Evolutionary conservation across 2,113 vertebrate genomes (phyloP).

Genomic region (Cyphotilapia sp.): DNA sequence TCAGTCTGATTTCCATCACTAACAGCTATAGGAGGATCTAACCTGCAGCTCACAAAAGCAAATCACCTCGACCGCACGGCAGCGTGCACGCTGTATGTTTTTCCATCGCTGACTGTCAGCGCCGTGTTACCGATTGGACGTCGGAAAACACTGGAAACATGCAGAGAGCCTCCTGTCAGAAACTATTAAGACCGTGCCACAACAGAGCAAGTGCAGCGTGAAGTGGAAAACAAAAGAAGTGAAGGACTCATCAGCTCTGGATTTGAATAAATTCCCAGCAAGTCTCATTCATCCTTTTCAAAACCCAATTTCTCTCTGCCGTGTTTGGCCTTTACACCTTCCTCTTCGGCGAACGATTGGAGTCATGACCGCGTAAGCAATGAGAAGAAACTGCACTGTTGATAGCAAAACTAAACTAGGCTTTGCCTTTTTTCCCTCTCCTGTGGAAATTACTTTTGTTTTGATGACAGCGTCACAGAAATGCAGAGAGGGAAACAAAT

Average conservation of each 20-base stretch:
- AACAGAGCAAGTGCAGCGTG: not conserved
- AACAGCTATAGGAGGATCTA: not conserved
- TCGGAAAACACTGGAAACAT: not conserved
- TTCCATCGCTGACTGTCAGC: not conserved
- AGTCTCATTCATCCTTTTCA: not conserved
- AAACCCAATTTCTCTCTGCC: not conserved
- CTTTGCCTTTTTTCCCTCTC: not conserved
- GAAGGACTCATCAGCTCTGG: not conserved
- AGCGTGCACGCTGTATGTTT: not conserved
- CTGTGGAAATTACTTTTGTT: not conserved
- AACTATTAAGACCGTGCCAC: not conserved
- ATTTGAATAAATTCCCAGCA: not conserved
- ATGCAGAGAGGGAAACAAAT: not conserved
- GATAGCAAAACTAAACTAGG: not conserved
- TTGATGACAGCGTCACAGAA: not conserved
- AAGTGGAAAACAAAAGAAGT: not conserved
- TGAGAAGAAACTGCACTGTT: not conserved
- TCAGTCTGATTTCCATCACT: not conserved
- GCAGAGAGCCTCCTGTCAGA: not conserved
- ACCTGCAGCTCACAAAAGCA: not conserved
- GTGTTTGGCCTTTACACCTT: not conserved
- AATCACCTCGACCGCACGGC: not conserved
- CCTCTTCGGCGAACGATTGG: not conserved
- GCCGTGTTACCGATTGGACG: not conserved
- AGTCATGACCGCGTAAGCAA: not conserved